Conservation (phyloP, 2,797 vertebrate species). For the Sebastes steindachneri region DNA sequence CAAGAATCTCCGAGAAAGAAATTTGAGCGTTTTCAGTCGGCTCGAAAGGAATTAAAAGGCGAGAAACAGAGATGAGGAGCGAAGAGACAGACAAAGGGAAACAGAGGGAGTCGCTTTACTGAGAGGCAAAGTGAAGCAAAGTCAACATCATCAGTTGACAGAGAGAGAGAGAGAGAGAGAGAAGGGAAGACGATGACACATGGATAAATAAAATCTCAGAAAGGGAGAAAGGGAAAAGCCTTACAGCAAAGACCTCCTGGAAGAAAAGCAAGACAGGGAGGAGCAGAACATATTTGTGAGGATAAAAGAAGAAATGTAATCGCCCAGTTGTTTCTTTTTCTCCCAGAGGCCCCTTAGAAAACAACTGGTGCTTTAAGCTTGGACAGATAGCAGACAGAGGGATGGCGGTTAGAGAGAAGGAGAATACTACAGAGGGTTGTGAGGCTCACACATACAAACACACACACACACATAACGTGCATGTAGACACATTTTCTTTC, state of each 20-base stretch:
- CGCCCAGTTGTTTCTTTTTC: slow-evolving; percentile 73
- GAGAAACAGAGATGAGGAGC: background rate
- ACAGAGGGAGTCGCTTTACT: slow-evolving; percentile 17
- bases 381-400: slow-evolving; percentile 78
- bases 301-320: slow-evolving; percentile 76
- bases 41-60: slow-evolving; percentile 26
- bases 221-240: slow-evolving; percentile 61
- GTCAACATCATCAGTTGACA: slow-evolving; percentile 56
- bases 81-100: slow-evolving; percentile 20
- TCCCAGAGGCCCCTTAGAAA: slow-evolving; percentile 73
- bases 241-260: slow-evolving; percentile 68
- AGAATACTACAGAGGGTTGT: slow-evolving; percentile 63
- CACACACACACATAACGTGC: background rate
- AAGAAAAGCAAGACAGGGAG: slow-evolving; percentile 65
- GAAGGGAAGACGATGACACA: background rate
- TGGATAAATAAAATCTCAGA: slow-evolving; percentile 61
- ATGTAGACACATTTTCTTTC: slow-evolving; percentile 12
- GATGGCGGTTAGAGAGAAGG: slow-evolving; percentile 63
- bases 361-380: slow-evolving; percentile 80
- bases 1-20: slow-evolving; percentile 39
- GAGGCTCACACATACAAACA: slow-evolving; percentile 3
- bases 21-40: slow-evolving; percentile 25
- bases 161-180: background rate
- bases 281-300: slow-evolving; percentile 69
- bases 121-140: slow-evolving; percentile 34